Evolutionary conservation across 2,888 invertebrate genomes (phyloP), one percentile per base, ranked within the genome.

Genomic region (Mactromeris polynyma): DNA sequence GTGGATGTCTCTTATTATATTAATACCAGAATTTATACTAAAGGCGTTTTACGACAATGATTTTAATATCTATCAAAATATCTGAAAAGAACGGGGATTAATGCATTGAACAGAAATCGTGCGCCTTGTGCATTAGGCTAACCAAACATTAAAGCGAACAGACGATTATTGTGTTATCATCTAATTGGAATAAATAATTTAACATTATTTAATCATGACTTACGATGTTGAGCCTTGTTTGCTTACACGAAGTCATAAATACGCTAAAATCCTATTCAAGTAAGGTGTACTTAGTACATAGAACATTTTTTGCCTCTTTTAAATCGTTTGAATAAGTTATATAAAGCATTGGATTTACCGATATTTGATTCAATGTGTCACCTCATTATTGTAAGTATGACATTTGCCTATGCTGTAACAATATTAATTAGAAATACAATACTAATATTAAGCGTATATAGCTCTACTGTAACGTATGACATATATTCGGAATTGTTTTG

Each of bases 301-400:
- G 26, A 64, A 26, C 26, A 64, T 64, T 64, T 19, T 64, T 64
- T 64, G 58, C 26, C 26, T 64, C 58, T 64, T 64, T 26, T n/a
- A 64, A 64, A 64, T 64, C 58, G 26, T 64, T 64, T 64, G 58
- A 64, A 64, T 26, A 26, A 64, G 58, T 64, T 64, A 64, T 26
- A 26, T 64, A 26, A n/a, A 64, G 0, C 6, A 64, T 26, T 64
- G 58, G 58, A 64, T 64, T 64, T 26, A 64, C 0, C 58, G 26
- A 26, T 64, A n/a, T 54, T 21, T 21, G 6, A 26, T 26, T 64
- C 9, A 64, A n/a, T 9, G 58, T 64, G 58, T 6, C 26, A 9
- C 2, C 58, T 64, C 58, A n/a, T 64, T 26, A 17, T 26, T 26
- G 26, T 26, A 26, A 26, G 58, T 64, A 64, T 64, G n/a, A 0